Evolutionary conservation across 2,797 vertebrate species (phyloP).

Genomic region (Gymnopithys bicolor): DNA sequence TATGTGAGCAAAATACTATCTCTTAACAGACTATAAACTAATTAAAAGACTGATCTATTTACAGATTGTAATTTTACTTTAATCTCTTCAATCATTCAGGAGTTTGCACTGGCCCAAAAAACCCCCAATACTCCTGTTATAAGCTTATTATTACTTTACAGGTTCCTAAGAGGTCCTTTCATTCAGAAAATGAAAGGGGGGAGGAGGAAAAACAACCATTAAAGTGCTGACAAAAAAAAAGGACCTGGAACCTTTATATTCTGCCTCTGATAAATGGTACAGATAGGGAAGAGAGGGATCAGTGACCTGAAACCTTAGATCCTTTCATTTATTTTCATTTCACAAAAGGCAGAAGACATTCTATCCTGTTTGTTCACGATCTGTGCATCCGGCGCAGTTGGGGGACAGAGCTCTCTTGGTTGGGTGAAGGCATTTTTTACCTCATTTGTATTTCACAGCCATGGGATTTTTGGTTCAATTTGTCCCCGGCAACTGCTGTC

Average conservation of each 20-base stretch:
- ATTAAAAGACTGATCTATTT: conserved; percentile 61
- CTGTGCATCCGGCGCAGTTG: conserved; percentile 61
- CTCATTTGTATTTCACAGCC: conserved; percentile 64
- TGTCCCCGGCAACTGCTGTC: not conserved
- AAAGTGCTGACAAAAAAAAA: conserved; percentile 28
- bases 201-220: conserved; percentile 46
- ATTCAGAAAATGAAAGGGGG: conserved; percentile 61
- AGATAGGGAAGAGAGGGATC: conserved; percentile 70
- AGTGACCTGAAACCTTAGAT: conserved; percentile 75
- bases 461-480: conserved; percentile 42
- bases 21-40: conserved; percentile 62
- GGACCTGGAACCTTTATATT: conserved; percentile 62
- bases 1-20: conserved; percentile 54
- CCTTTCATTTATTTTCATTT: conserved; percentile 74
- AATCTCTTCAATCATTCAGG: conserved; percentile 40
- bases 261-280: conserved; percentile 71
- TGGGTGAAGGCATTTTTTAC: conserved; percentile 49
- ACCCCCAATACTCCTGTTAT: conserved; percentile 53
- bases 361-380: conserved; percentile 69
- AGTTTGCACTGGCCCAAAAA: conserved; percentile 36
- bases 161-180: conserved; percentile 54
- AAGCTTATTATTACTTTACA: conserved; percentile 65
- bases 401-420: conserved; percentile 40
- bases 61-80: conserved; percentile 64
- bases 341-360: conserved; percentile 75